Evolutionary conservation across 2,797 vertebrate species (phyloP).

Genomic region (Cryptoblepharus egeriae): DNA sequence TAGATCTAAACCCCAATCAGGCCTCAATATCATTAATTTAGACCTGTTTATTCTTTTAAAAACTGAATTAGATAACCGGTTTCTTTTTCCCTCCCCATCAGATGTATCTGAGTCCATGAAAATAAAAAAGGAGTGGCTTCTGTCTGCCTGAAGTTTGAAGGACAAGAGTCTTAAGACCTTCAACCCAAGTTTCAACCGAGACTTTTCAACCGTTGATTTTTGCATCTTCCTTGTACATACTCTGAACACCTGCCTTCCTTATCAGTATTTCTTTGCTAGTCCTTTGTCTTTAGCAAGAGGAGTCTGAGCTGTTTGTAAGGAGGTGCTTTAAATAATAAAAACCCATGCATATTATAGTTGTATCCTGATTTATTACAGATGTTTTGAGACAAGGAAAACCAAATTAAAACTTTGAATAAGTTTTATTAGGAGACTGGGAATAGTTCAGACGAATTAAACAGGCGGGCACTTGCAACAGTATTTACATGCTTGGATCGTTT

Average conservation of each 20-base stretch:
- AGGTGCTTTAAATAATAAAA: no score
- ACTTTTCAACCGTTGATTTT: not conserved
- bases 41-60: not conserved
- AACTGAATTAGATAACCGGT: not conserved
- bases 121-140: not conserved
- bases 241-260: not conserved
- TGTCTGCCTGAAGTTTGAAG: no score
- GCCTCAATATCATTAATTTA: not conserved
- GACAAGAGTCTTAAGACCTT: no score
- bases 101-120: slow-evolving; percentile 64
- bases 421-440: slow-evolving; percentile 75
- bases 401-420: slow-evolving; percentile 58
- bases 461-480: slow-evolving; percentile 59
- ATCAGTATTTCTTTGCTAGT: no score
- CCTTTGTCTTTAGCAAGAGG: no score
- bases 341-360: not conserved
- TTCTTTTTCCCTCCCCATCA: slow-evolving; percentile 52
- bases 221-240: not conserved
- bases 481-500: slow-evolving; percentile 72
- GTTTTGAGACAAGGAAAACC: slow-evolving; percentile 34
- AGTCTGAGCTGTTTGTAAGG: no score
- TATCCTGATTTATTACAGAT: slow-evolving; percentile 45
- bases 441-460: slow-evolving; percentile 35
- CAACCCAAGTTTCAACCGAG: no score
- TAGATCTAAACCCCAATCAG: not conserved